Conservation (phyloP, 1,140 invertebrate genomes). For the Pararge aegeria region DNA sequence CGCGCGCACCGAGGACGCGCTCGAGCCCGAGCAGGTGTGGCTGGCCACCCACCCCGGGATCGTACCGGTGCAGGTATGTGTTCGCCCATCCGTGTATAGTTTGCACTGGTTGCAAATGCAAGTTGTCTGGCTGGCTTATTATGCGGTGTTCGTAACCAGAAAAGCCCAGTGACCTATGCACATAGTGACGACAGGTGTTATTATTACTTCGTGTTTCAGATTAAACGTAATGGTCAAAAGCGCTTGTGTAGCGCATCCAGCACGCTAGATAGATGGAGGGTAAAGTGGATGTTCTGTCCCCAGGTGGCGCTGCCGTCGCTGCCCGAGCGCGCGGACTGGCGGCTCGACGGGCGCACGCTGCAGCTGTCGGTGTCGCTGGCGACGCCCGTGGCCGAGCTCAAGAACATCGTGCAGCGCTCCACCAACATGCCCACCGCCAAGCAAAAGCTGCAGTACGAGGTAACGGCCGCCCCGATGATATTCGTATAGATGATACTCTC, state of each 20-base stretch:
- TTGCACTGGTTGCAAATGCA: too few species aligned
- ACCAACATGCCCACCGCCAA: constrained; percentile 97
- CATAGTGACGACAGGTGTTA: too few species aligned
- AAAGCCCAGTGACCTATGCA: too few species aligned
- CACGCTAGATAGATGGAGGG: too few species aligned
- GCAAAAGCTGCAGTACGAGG: constrained; percentile 96
- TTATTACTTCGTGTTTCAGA: too few species aligned
- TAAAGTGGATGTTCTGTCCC: background rate
- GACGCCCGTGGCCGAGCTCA: constrained; percentile 92
- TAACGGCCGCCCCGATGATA: constrained; percentile 42
- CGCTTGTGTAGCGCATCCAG: too few species aligned
- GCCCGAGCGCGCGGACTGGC: constrained; percentile 97
- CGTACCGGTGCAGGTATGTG: constrained; percentile 46
- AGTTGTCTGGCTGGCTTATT: too few species aligned
- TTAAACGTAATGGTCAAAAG: too few species aligned
- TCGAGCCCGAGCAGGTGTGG: constrained; percentile 94
- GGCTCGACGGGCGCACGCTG: constrained; percentile 95
- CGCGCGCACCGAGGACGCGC: constrained; percentile 93
- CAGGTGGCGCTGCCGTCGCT: constrained; percentile 85
- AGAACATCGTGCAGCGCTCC: constrained; percentile 93
- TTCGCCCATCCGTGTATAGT: background rate
- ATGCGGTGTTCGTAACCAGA: too few species aligned
- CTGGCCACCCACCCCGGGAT: constrained; percentile 79
- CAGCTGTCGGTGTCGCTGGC: constrained; percentile 88
- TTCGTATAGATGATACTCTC: too few species aligned